phyloP scores from a whole-genome alignment of 2,888 invertebrate species.

The Dysmachus trigonus region DNA sequence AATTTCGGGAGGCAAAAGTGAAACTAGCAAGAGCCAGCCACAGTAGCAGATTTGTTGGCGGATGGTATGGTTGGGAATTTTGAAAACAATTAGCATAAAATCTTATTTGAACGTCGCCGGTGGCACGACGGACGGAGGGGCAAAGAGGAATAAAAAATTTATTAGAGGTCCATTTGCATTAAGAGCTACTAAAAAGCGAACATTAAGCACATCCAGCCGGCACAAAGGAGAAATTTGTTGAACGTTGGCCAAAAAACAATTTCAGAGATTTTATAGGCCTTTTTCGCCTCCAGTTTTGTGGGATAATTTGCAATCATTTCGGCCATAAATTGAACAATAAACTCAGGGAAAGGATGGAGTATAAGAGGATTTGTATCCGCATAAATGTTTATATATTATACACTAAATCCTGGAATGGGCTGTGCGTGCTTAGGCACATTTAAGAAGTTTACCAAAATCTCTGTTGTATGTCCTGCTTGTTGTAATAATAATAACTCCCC shows the following conservation, averaged over 20 bases:
- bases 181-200: conserved; percentile 8
- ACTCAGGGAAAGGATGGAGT: background rate
- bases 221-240: conserved; percentile 19
- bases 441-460: background rate
- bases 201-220: conserved; percentile 1
- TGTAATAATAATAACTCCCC: background rate
- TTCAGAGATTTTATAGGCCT: conserved; percentile 29
- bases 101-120: background rate
- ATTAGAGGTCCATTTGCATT: background rate
- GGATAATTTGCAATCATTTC: conserved; percentile 26
- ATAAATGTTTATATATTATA: background rate
- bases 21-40: background rate
- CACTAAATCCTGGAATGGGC: background rate
- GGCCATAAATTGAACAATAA: conserved; percentile 27
- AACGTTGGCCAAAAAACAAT: conserved; percentile 29
- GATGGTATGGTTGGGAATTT: background rate
- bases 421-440: background rate
- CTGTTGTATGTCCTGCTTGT: background rate
- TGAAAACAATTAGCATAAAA: background rate
- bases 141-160: background rate
- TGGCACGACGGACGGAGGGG: background rate
- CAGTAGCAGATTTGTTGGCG: background rate
- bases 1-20: background rate
- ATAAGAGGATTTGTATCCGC: background rate
- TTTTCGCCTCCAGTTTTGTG: conserved; percentile 21